Conservation (phyloP, 1,140 invertebrate genomes). For the Cardiocondyla obscurior region DNA sequence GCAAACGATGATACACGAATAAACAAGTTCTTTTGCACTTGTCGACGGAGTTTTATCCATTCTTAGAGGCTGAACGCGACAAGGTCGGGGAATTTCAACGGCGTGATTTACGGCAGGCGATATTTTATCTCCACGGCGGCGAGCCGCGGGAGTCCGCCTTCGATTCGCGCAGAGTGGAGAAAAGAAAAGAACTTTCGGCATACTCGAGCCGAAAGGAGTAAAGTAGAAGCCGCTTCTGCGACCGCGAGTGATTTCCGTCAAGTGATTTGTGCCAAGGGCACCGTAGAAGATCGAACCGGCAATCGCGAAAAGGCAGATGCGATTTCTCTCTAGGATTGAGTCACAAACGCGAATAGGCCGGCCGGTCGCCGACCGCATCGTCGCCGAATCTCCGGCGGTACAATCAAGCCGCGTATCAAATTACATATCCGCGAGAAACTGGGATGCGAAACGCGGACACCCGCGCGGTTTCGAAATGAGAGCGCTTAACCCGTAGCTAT, state of each 20-base stretch:
- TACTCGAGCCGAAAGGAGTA: constrained; percentile 2
- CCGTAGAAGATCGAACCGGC: constrained; percentile 68
- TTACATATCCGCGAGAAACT: neutral
- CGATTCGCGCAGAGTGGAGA: neutral
- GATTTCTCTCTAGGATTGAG: constrained; percentile 57
- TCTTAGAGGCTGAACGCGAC: neutral
- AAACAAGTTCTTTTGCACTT: constrained; percentile 38
- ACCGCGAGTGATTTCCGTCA: constrained; percentile 48
- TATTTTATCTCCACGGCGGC: neutral
- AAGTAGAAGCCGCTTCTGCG: constrained; percentile 1
- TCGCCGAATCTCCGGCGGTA: neutral
- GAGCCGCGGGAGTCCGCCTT: neutral
- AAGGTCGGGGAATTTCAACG: neutral
- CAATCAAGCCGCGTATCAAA: constrained; percentile 1
- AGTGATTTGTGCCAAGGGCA: constrained; percentile 74
- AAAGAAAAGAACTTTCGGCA: constrained; percentile 26
- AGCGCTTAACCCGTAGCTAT: neutral
- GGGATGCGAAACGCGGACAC: neutral
- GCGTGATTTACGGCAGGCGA: neutral
- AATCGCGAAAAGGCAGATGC: constrained; percentile 26
- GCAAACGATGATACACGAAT: constrained; percentile 2
- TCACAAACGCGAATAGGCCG: constrained; percentile 15
- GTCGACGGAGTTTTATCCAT: neutral
- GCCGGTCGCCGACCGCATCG: neutral
- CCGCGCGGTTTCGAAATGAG: constrained; percentile 8